These are phyloP conservation scores for Autographa pulchrina DNA, from an alignment of 2,888 invertebrate species.

Conservation along the genomic window DNA sequence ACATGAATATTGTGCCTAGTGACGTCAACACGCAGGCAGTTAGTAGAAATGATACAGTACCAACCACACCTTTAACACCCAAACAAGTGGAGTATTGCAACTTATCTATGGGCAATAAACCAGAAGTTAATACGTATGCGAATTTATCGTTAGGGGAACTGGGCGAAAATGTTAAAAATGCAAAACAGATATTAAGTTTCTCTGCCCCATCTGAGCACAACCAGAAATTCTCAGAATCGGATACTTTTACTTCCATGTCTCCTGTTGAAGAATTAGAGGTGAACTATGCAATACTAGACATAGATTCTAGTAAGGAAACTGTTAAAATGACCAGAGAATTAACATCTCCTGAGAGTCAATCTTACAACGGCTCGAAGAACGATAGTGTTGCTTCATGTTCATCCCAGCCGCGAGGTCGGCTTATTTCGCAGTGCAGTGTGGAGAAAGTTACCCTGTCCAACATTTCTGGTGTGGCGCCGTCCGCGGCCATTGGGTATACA, in stretches of 20 bases:
- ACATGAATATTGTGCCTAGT: conserved; percentile 82
- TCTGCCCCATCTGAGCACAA: conserved; percentile 68
- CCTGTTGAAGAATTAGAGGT: conserved; percentile 85
- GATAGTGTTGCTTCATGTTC: conserved; percentile 75
- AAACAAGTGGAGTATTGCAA: conserved; percentile 84
- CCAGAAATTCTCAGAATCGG: conserved; percentile 84
- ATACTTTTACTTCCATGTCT: conserved; percentile 82
- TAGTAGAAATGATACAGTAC: conserved; percentile 71
- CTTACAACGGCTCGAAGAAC: conserved; percentile 75
- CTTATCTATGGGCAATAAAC: conserved; percentile 72
- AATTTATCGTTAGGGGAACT: conserved; percentile 81
- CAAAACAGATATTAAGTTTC: conserved; percentile 68
- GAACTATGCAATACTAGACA: conserved; percentile 95
- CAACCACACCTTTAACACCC: conserved; percentile 79
- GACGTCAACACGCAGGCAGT: conserved; percentile 68
- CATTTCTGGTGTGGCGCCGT: conserved; percentile 85
- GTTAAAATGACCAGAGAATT: conserved; percentile 68
- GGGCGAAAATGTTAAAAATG: conserved; percentile 73
- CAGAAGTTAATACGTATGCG: conserved; percentile 81
- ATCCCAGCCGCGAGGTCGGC: conserved; percentile 73
- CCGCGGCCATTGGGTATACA: conserved; percentile 92
- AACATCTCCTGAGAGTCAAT: conserved; percentile 76
- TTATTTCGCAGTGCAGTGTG: conserved; percentile 78
- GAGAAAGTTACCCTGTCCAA: conserved; percentile 64
- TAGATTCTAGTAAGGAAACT: conserved; percentile 89